Evolutionary conservation across 2,113 vertebrate genomes (phyloP), one percentile per base, ranked within the genome.

Genomic region (Cavia porcellus): DNA sequence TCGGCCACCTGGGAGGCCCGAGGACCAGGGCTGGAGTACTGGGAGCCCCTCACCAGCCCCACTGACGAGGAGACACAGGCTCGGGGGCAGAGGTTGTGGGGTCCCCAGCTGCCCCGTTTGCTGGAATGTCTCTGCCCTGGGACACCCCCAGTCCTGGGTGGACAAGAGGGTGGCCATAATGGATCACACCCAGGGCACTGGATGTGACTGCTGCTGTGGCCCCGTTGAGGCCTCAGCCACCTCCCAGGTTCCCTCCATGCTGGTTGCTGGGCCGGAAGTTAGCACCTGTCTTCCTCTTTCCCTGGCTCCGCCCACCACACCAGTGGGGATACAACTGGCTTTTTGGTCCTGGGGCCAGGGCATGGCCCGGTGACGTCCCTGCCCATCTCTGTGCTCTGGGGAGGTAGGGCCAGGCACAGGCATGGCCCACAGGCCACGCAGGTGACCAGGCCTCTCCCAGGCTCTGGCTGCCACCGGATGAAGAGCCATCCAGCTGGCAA

Each of bases 21-120:
- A 45, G 68, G 0, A 0, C 47, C 17, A 0, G 68, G 17, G 20
- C 28, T 3, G 1, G 20, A 32, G 2, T 0, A 5, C 3, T 2
- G 0, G 7, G 24, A 38, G 32, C 3, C 25, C 13, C 47, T 30
- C 15, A 6, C 38, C 8, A 13, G 0, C 19, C 14, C 17, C 38
- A 4, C 28, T 19, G 55, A 62, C 0, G 3, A 70, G n/a, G 14
- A 35, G 7, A 11, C 9, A 0, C 0, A 1, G 13, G 7, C 30
- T 22, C 38, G 28, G 62, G 81, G 28, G 24, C 30, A 7, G 14
- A 35, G 42, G 12, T 61, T 80, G 3, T 68, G 24, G 61, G 10
- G 12, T 11, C 17, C 17, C 52, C 24, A 0, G 11, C n/a, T 0
- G 2, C n/a, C 38, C 15, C 47, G n/a, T 45, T 12, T 55, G 25